Percentiles rank a stretch among this genome's conserved stretches.
Evolutionary conservation across 1,140 invertebrate species (phyloP).

Genomic region (Antheraea pernyi): DNA sequence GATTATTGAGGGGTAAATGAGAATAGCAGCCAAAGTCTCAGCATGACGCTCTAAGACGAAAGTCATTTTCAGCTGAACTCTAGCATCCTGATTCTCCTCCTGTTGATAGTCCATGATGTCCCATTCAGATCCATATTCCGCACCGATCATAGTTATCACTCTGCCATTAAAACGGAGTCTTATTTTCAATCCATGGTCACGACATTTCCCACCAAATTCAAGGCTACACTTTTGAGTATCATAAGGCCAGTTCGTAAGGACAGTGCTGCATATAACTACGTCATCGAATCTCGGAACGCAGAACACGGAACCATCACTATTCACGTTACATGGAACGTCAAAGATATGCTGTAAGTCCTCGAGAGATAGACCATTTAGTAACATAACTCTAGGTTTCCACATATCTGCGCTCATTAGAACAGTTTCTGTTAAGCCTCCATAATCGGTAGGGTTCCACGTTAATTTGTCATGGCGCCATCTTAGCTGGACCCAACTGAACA

Average conservation of each 20-base stretch:
- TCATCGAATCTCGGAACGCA: conserved; percentile 15
- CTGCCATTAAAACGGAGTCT: neutral
- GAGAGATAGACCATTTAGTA: conserved; percentile 14
- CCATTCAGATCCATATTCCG: conserved; percentile 21
- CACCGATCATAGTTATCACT: conserved; percentile 14
- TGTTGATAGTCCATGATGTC: conserved; percentile 21
- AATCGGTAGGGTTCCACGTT: conserved; percentile 19
- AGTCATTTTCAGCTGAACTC: conserved; percentile 25
- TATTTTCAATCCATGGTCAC: neutral
- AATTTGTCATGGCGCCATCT: conserved; percentile 19
- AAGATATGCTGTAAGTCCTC: conserved; percentile 6
- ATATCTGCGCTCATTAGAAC: neutral
- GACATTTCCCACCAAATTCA: conserved; percentile 13
- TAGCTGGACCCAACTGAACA: conserved; percentile 16
- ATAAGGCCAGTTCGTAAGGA: conserved; percentile 26
- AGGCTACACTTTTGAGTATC: conserved; percentile 22
- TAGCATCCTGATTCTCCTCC: conserved; percentile 15
- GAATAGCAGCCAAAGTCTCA: conserved; percentile 25
- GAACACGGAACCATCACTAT: conserved; percentile 2
- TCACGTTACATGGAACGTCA: conserved; percentile 6
- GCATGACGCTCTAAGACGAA: conserved; percentile 42
- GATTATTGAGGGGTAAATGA: conserved; percentile 33
- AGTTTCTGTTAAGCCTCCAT: conserved; percentile 13
- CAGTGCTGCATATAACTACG: conserved; percentile 12
- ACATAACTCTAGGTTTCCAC: conserved; percentile 17